Base-by-base conservation (phyloP, 2,888 invertebrate species). In the Mactromeris polynyma region DNA sequence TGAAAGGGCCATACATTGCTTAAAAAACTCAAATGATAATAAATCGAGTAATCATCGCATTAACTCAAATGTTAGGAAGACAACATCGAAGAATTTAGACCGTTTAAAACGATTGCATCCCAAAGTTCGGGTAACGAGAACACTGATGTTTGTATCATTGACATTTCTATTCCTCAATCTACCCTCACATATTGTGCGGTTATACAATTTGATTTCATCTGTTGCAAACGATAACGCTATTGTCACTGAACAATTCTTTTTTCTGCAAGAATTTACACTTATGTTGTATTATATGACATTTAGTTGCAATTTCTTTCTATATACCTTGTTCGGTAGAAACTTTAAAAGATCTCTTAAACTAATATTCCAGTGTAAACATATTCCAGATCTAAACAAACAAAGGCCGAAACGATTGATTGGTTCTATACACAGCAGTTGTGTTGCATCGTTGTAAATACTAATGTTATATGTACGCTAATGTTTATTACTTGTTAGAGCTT, bases 111-210 rank as follows among this genome's bases (percentile, higher is more conserved):
- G 42, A 42, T 85, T 83, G 17, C 91, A 90, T 80, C 92, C 93
- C 7, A 93, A 94, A 77, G 87, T 94, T 85, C 81, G 92, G 51
- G 93, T 95, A 2, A 95, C 94, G 6, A 88, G 94, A 58, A 95
- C 95, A 58, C 86, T 96, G 40, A 85, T 96, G 6, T 86, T 95
- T 0, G 94, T 95, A 7, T 95, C 95, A 36, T 93, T 94, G 26
- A 93, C 94, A 11, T 95, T 95, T 84, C 89, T 96, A 2, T 89
- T 95, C 51, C 90, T 96, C 17, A 95, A 94, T 81, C 89, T 96
- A 31, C 96, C 96, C 4, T 95, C 94, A 33, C 95, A 96, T 89
- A 91, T 93, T 14, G 88, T 95, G 33, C 87, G 95, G 40, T 83
- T 95, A 17, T 91, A 93, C 80, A 92, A 89, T 54, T 87, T 94